Evolutionary conservation across 2,888 invertebrate genomes (phyloP).

Genomic region (Agriotes lineatus): DNA sequence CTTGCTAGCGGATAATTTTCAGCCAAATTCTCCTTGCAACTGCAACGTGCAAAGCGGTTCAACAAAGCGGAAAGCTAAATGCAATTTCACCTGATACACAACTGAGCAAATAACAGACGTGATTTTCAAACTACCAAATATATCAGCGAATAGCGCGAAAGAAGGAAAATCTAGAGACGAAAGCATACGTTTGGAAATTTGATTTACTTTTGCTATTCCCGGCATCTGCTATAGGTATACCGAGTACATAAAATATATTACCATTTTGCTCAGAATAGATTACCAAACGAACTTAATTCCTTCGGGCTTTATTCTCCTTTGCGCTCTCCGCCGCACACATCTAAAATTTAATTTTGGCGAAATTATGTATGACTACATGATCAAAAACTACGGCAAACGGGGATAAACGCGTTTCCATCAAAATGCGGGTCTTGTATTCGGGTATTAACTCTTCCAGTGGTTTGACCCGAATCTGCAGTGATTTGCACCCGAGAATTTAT

Average conservation of each 20-base stretch:
- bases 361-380: too few species aligned
- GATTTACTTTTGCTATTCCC: slow-evolving; percentile 30
- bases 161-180: slow-evolving; percentile 17
- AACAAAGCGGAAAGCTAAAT: neutral
- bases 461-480: neutral
- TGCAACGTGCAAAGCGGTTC: neutral
- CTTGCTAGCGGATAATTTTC: neutral
- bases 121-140: slow-evolving; percentile 5
- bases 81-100: neutral
- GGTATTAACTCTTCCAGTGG: too few species aligned
- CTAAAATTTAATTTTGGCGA: too few species aligned
- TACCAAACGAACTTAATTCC: slow-evolving; percentile 6
- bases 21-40: neutral
- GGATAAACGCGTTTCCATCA: too few species aligned
- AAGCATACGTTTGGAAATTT: slow-evolving; percentile 29
- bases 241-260: slow-evolving; percentile 25
- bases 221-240: slow-evolving; percentile 27
- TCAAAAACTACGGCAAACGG: too few species aligned
- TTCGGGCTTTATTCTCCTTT: neutral
- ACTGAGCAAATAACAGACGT: neutral
- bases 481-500: neutral
- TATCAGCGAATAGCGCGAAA: slow-evolving; percentile 7
- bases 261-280: slow-evolving; percentile 15
- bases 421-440: too few species aligned
- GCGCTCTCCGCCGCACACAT: too few species aligned